These are phyloP conservation scores for Papilio gigon DNA, from an alignment of 2,888 invertebrate species.

Conservation along the genomic window DNA sequence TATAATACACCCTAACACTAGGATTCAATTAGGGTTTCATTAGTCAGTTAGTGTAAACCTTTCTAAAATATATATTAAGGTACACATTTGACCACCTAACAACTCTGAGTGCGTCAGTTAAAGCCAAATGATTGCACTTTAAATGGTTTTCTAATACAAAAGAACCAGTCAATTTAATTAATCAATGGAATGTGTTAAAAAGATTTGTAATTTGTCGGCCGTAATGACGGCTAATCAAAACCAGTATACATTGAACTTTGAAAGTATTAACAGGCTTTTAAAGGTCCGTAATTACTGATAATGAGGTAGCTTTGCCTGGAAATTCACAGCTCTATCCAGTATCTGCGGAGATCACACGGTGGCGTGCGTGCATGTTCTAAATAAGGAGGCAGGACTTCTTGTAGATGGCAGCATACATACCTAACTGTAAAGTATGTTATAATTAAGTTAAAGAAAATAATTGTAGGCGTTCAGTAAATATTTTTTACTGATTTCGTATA, in stretches of 20 bases:
- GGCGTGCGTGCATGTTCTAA: not conserved
- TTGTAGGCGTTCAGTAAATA: too few relatives aligned
- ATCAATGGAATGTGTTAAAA: constrained; percentile 3
- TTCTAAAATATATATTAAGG: not conserved
- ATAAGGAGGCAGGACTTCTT: not conserved
- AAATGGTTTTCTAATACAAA: not conserved
- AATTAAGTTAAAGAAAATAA: not conserved
- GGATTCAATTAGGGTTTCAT: too few relatives aligned
- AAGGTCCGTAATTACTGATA: constrained; percentile 1
- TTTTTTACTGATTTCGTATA: too few relatives aligned
- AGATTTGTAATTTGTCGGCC: constrained; percentile 14
- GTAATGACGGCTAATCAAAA: not conserved
- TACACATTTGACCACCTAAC: not conserved
- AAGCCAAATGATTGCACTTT: not conserved
- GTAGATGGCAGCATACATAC: not conserved
- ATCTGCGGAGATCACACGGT: constrained; percentile 1
- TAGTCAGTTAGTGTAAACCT: too few relatives aligned
- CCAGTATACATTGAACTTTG: not conserved
- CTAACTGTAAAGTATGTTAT: not conserved
- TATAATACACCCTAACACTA: too few relatives aligned
- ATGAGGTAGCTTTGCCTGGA: not conserved
- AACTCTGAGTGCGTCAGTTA: not conserved
- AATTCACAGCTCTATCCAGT: not conserved
- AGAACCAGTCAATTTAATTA: constrained; percentile 1
- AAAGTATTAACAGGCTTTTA: constrained; percentile 4